Conservation (phyloP, 2,888 invertebrate genomes). For the Aphelenchoides bicaudatus region DNA sequence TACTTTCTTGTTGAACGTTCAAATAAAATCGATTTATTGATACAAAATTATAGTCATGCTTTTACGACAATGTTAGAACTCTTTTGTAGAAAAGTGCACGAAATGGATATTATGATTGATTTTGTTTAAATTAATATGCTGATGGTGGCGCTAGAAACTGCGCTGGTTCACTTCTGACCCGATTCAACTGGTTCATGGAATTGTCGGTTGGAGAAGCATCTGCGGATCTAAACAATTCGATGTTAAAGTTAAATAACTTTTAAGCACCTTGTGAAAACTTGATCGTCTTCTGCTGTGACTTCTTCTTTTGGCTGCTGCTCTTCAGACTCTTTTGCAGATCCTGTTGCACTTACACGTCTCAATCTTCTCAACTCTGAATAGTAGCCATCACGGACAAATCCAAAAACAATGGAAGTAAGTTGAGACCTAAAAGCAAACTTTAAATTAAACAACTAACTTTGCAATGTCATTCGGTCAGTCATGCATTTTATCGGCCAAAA, state of each 20-base stretch:
- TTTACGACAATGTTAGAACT: not conserved
- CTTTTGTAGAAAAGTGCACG: not conserved
- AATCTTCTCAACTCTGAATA: conserved; percentile 44
- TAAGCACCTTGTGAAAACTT: not conserved
- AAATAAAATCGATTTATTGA: too few species aligned
- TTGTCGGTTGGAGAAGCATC: too few species aligned
- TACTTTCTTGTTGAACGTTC: too few species aligned
- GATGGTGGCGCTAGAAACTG: conserved; percentile 2
- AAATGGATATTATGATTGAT: too few species aligned
- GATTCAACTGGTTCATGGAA: too few species aligned
- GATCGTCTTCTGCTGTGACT: not conserved
- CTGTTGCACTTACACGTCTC: conserved; percentile 37
- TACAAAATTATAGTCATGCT: too few species aligned
- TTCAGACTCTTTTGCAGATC: not conserved
- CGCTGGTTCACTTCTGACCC: not conserved
- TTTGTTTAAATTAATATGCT: conserved; percentile 1
- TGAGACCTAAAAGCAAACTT: conserved; percentile 31
- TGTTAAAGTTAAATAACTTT: too few species aligned
- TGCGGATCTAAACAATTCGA: too few species aligned
- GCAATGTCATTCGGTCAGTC: too few species aligned
- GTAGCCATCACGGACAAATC: conserved; percentile 48
- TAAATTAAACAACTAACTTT: not conserved
- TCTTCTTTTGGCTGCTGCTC: conserved; percentile 5
- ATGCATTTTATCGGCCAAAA: too few species aligned
- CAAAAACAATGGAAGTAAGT: conserved; percentile 42